Evolutionary conservation across 2,797 vertebrate species (phyloP).

Genomic region (Artibeus jamaicensis): DNA sequence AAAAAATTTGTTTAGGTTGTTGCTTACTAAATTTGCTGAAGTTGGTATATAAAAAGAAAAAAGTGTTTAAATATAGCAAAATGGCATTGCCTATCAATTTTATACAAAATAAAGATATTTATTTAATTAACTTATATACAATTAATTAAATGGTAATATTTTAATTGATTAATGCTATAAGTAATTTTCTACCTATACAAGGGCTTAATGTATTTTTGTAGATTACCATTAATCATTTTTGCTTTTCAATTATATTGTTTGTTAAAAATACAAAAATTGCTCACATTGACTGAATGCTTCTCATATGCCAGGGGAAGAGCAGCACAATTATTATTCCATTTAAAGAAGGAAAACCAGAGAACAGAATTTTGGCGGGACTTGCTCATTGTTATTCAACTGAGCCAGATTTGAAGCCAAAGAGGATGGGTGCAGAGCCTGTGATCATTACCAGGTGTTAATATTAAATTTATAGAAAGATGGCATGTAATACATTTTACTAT

Average conservation of each 20-base stretch:
- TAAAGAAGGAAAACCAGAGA: background rate
- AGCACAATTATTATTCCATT: background rate
- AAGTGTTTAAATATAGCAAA: conserved; percentile 32
- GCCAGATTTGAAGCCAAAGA: background rate
- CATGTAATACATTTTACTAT: conserved; percentile 46
- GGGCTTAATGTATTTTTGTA: background rate
- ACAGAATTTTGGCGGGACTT: background rate
- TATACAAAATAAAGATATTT: background rate
- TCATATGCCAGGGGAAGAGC: background rate
- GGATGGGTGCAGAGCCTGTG: background rate
- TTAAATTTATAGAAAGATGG: conserved; percentile 48
- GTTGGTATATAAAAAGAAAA: background rate
- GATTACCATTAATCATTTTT: background rate
- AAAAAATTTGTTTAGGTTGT: background rate
- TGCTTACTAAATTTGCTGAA: conserved; percentile 37
- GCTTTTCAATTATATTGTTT: background rate
- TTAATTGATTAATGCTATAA: conserved; percentile 6
- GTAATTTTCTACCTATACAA: background rate
- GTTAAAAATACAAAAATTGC: background rate
- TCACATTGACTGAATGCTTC: background rate
- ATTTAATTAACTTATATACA: background rate
- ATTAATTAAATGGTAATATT: conserved; percentile 32
- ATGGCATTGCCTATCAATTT: conserved; percentile 33
- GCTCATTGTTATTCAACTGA: background rate
- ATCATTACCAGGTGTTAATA: background rate